Base-by-base conservation (phyloP, 2,888 invertebrate species). In the Melieria omissa region DNA sequence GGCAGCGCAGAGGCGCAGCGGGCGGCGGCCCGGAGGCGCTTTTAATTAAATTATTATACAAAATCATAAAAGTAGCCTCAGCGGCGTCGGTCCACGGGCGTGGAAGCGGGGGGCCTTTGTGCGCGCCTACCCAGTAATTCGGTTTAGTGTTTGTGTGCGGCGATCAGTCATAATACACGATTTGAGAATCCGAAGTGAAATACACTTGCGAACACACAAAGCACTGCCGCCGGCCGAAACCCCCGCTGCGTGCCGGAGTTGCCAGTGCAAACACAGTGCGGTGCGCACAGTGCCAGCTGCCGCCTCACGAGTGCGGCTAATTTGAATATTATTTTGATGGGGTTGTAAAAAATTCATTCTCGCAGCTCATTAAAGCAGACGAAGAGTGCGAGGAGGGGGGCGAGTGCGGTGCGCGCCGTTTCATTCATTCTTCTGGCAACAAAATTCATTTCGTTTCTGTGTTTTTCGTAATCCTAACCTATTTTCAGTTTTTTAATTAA, bases 271-370 rank as follows among this genome's bases (percentile, higher is more conserved):
- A 12, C 7, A 52, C 52, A n/a, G 52, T 3, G 49, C 9, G 4
- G 52, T 8, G 14, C 52, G 52, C 52, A 52, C 14, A 52, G 12
- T 12, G 52, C 9, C 52, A 1, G 52, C 52, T 14, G 52, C 14
- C 14, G 52, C 52, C 14, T 52, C 14, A 6, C n/a, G 14, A 52
- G 14, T 52, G 52, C 9, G 52, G 52, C 52, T 52, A 52, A 52
- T 52, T 52, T 52, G 52, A 52, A 52, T 52, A 8, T 52, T 52
- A 52, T 52, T 52, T 52, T 52, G 52, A 52, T 52, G 52, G 14
- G 52, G 52, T 52, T 52, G 14, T 52, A 52, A 52, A 52, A 52
- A 52, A 52, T 52, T 52, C 14, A 52, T 52, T n/a, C 52, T 52
- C 52, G 52, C 52, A 52, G 52, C 52, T 52, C 12, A 52, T 52